Percentiles rank a stretch among this genome's conserved stretches.
These are phyloP conservation scores for Ascaphus truei DNA, from an alignment of 2,113 vertebrate species.

Conservation along the genomic window DNA sequence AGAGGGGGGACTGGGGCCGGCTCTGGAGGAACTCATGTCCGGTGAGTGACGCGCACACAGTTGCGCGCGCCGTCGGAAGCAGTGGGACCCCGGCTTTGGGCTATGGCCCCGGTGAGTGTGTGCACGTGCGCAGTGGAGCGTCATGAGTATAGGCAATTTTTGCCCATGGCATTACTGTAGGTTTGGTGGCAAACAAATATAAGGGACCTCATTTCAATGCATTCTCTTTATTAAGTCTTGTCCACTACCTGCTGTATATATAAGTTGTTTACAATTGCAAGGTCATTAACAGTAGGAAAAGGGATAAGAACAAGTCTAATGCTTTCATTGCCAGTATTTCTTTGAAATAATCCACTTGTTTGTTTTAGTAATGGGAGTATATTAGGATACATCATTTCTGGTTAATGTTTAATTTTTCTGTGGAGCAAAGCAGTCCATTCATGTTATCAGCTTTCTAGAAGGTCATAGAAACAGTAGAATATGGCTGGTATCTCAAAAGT, in stretches of 20 bases:
- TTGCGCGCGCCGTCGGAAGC: too few species aligned
- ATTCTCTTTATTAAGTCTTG: not conserved
- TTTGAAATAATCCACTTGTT: constrained; percentile 53
- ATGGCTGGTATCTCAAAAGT: constrained; percentile 48
- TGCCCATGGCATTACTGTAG: too few species aligned
- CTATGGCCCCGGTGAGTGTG: too few species aligned
- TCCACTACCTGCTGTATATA: not conserved
- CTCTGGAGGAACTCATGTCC: too few species aligned
- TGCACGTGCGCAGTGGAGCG: too few species aligned
- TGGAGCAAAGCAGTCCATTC: constrained; percentile 50
- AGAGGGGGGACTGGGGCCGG: too few species aligned
- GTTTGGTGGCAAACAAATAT: too few species aligned
- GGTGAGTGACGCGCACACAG: too few species aligned
- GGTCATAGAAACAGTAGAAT: constrained; percentile 48
- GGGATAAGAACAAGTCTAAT: constrained; percentile 8
- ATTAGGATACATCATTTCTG: constrained; percentile 48
- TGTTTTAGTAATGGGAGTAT: constrained; percentile 54
- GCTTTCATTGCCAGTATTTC: constrained; percentile 14
- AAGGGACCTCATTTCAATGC: not conserved
- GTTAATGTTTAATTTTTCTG: constrained; percentile 58
- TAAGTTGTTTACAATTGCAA: constrained; percentile 8
- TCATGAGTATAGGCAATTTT: too few species aligned
- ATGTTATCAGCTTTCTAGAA: constrained; percentile 58
- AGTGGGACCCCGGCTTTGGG: too few species aligned
- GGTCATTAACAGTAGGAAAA: constrained; percentile 23